Evolutionary conservation across 2,888 invertebrate species (phyloP), one percentile per base, ranked within the genome.

Genomic region (Netelia virgata): DNA sequence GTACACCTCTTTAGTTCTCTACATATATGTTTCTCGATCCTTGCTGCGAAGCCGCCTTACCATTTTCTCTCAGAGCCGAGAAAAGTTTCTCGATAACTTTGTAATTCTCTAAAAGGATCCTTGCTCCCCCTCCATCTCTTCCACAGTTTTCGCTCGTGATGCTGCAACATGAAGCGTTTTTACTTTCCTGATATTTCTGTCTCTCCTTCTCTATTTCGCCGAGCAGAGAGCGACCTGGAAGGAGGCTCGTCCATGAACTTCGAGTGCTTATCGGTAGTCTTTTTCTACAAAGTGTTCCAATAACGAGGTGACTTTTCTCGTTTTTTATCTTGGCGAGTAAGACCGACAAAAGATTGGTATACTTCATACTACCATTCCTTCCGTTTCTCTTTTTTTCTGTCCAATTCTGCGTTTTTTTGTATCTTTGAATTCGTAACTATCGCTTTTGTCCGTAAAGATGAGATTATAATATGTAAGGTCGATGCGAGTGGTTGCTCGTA

Each of bases 81-180:
- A 74, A 88, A 89, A 90, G 87, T 91, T 90, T 88, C 86, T 88
- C 90, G 88, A 91, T 90, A 91, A 91, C 90, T 91, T 91, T 76
- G 88, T 91, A 89, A 91, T 91, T 91, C 88, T 88, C 88, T 90
- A 87, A 91, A 90, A 91, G 90, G 82, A 82, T 85, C 66, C 82
- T 73, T 70, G 78, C 70, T 74, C 68, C 53, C 43, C 73, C 9
- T n/a, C 18, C 36, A 36, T 20, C 63, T 59, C 28, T 36, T 36
- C 70, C 70, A 43, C 61, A 76, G 78, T 84, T 76, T 77, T 18
- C 68, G 47, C n/a, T 47, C 55, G 73, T 66, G 72, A 81, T 73
- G 47, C 43, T 73, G 72, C 66, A 80, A 83, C 79, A 70, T 73
- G 41, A 41, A 69, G 47, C 61, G 41, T 73, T 64, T 72, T 69